Conservation (phyloP, 2,113 vertebrate species). For the Nothocercus nigrocapillus region DNA sequence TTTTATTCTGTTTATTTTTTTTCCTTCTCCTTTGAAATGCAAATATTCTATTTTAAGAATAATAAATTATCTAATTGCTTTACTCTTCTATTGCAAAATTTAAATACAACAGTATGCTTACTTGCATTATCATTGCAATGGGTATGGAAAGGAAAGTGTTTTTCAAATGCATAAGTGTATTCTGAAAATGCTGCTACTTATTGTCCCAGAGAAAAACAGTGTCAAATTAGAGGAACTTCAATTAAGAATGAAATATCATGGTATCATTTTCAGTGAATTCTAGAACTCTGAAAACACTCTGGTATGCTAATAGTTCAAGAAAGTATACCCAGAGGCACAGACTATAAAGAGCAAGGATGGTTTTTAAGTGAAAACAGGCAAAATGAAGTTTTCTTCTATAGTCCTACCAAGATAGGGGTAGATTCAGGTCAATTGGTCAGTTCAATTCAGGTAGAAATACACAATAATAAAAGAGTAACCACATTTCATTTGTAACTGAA, state of each 20-base stretch:
- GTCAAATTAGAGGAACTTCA: neutral
- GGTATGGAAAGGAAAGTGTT: neutral
- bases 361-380: neutral
- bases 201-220: neutral
- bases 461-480: neutral
- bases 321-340: neutral
- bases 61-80: conserved; percentile 33
- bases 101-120: neutral
- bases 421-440: too few species aligned
- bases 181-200: neutral
- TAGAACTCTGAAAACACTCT: neutral
- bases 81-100: neutral
- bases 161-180: neutral
- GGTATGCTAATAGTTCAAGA: neutral
- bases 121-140: neutral
- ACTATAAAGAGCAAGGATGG: neutral
- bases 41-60: neutral
- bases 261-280: neutral
- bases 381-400: neutral
- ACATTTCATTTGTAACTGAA: neutral
- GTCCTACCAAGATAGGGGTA: neutral
- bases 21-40: conserved; percentile 1
- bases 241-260: neutral
- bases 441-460: neutral
- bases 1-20: conserved; percentile 13